Conservation (phyloP, 2,113 vertebrate species). For the Notothenia coriiceps region DNA sequence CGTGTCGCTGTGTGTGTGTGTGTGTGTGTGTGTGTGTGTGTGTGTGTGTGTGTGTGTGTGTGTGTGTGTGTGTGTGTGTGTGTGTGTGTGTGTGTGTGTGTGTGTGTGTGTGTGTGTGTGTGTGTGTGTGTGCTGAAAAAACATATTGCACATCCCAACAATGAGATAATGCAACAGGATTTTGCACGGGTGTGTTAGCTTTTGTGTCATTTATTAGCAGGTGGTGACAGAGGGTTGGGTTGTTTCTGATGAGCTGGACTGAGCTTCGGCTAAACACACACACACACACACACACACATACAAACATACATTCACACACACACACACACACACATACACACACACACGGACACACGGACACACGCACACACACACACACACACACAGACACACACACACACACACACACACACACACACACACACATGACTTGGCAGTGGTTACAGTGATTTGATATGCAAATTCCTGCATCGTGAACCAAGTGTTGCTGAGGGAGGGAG, state of each 20-base stretch:
- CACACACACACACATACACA: conserved; percentile 4
- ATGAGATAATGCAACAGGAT: conserved; percentile 69
- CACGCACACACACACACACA: conserved; percentile 2
- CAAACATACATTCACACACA: too few species aligned
- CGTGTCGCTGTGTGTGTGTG: conserved; percentile 19
- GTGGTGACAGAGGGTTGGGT: conserved; percentile 29
- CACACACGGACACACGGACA: not conserved
- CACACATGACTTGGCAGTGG: not conserved
- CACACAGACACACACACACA: not conserved
- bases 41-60: conserved; percentile 8
- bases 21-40: conserved; percentile 5
- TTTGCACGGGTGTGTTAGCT: conserved; percentile 15
- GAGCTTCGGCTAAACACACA: not conserved
- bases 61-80: conserved; percentile 22
- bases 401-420: conserved; percentile 3
- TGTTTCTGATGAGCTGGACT: not conserved
- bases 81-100: conserved; percentile 12
- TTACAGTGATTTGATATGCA: conserved; percentile 37
- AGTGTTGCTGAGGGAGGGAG: conserved; percentile 36
- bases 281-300: not conserved
- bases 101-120: conserved; percentile 6
- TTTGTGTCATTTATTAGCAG: conserved; percentile 31
- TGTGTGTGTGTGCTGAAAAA: conserved; percentile 1
- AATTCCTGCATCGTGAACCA: conserved; percentile 54
- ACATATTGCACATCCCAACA: conserved; percentile 16